phyloP scores from a whole-genome alignment of 2,113 vertebrate species.

The Octodon degus region DNA sequence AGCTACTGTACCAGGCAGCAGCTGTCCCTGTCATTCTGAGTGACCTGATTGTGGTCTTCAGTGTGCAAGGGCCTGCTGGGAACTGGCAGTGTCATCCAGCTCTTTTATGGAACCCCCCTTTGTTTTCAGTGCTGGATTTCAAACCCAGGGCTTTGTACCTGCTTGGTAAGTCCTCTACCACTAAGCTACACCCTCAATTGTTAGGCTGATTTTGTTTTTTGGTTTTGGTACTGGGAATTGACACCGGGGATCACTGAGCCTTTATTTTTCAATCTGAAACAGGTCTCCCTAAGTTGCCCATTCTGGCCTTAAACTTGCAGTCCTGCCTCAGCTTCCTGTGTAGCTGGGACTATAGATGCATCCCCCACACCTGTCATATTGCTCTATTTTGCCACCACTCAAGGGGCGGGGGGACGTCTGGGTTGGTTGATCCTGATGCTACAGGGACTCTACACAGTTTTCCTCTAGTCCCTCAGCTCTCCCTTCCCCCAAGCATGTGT shows the following conservation, averaged over 20 bases:
- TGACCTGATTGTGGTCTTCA: slow-evolving; percentile 12
- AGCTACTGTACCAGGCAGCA: slow-evolving; percentile 27
- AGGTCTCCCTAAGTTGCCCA: not conserved
- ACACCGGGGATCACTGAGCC: not conserved
- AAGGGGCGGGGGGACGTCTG: not conserved
- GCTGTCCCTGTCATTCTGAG: slow-evolving; percentile 67
- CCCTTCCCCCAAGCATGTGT: not conserved
- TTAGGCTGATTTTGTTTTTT: not conserved
- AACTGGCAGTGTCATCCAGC: not conserved
- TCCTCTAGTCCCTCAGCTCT: not conserved
- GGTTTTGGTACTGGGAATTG: not conserved
- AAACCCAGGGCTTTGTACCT: not conserved
- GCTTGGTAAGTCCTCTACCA: not conserved
- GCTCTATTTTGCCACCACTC: not conserved
- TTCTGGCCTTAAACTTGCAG: not conserved
- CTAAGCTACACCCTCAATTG: not conserved
- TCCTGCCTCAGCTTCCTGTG: not conserved
- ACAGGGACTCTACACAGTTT: not conserved
- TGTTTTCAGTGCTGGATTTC: not conserved
- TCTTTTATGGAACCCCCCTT: slow-evolving; percentile 1
- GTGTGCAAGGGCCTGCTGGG: not conserved
- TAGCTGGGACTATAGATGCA: not conserved
- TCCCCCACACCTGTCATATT: not conserved
- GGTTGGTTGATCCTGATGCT: not conserved
- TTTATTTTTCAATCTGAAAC: not conserved